Base-by-base conservation (phyloP, 2,888 invertebrate genomes). In the Zelleria hepariella region DNA sequence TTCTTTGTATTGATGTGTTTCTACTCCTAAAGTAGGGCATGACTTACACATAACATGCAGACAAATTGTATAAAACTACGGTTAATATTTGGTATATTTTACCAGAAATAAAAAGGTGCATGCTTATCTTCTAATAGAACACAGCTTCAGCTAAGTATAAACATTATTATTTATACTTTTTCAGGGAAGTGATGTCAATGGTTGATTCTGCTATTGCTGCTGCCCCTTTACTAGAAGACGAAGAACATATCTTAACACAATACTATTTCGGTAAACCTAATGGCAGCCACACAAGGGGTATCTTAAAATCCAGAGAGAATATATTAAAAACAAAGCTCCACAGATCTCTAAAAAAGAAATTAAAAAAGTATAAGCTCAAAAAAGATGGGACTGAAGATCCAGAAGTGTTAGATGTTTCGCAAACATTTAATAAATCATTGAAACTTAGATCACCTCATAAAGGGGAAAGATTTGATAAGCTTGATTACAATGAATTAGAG, bases 301-400 rank as follows among this genome's bases (percentile, higher is more conserved):
- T 59, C 5, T 48, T 55, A 57, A 63, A 60, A 55, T 54, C 73
- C 15, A 83, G 76, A 64, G 75, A 79, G 68, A 80, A 78, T 61
- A 71, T 68, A 63, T 67, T 70, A 24, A 84, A 76, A 67, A 66
- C 69, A 48, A 83, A 74, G 68, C 82, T 77, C 66, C 73, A 68
- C 55, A 79, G 71, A 65, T 65, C 68, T 51, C 74, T 84, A n/a
- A 82, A 75, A 63, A 79, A 73, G 51, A 87, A 82, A 67, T 68
- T 85, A 23, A 84, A 79, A 65, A 85, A 87, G 68, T 86, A 87
- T 62, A 86, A 78, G 68, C 69, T 86, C 3, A 72, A 82, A 63
- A 77, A 68, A 66, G 78, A 86, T 82, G 86, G 82, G n/a, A 67
- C 69, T 63, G 86, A 87, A 66, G 87, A 88, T 66, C 78, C 72